Evolutionary conservation across 2,797 vertebrate species (phyloP), one percentile per base, ranked within the genome.

Genomic region (Eutrigla gurnardus): DNA sequence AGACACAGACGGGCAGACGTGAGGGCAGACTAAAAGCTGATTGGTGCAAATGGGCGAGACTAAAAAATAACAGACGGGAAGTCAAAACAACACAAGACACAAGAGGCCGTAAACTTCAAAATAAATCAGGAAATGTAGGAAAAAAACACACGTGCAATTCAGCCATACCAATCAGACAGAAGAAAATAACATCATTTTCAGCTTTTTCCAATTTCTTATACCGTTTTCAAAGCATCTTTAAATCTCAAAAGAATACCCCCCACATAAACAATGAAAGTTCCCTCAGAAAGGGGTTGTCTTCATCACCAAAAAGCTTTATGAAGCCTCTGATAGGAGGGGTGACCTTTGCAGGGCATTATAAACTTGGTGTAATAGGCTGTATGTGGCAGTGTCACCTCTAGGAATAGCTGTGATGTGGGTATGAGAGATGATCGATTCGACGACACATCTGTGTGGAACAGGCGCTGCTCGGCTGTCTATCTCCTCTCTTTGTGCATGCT

Each of bases 361-460:
- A 79, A 63, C 77, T 54, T 49, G 53, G 49, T 64, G 67, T 79
- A 69, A 89, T 76, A 75, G 81, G 73, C 53, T 75, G 82, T 54
- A 70, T 90, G 85, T 87, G 75, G 60, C 85, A 73, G 57, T 75
- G 83, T 87, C 83, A 77, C 60, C 80, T 75, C 50, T 70, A 58
- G 89, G 91, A 91, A 86, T 83, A 74, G 86, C 85, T 88, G 77
- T 91, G 88, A 89, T 91, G 78, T 81, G 72, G 82, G 83, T 88
- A 81, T 86, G 70, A 75, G 78, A 88, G 84, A 85, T 87, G 89
- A 92, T 92, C 65, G 87, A 91, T 92, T 90, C 40, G 43, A 74
- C 64, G 81, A 81, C 87, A 92, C 89, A 90, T 91, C 91, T 93
- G 90, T 75, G 68, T 84, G 79, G 86, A 91, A 81, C 89, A 93